A percentile compares a stretch with the other conserved stretches of the same genome.
Conservation (phyloP, 2,888 invertebrate genomes). For the Papilio demoleus region DNA sequence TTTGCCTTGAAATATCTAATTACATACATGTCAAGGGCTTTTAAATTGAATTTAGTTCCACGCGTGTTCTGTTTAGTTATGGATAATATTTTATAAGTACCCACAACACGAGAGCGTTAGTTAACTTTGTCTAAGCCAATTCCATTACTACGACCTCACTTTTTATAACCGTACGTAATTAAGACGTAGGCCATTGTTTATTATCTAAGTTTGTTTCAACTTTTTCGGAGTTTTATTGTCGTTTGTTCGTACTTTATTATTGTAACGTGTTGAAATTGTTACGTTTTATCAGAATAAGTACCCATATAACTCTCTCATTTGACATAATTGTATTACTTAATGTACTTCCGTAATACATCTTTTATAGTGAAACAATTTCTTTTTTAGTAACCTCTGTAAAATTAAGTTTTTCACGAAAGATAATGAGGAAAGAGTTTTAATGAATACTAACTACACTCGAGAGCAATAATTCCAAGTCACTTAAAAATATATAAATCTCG, state of each 20-base stretch:
- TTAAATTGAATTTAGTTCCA: conserved; percentile 28
- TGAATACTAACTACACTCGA: too few species aligned
- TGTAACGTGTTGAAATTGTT: conserved; percentile 25
- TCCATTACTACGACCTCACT: conserved; percentile 31
- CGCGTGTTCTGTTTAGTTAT: conserved; percentile 29
- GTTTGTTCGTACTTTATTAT: conserved; percentile 24
- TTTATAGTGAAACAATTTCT: neutral
- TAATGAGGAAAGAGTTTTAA: too few species aligned
- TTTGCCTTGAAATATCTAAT: conserved; percentile 6
- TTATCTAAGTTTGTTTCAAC: conserved; percentile 33
- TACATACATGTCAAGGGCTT: conserved; percentile 28
- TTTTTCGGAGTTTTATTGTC: conserved; percentile 22
- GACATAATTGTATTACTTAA: conserved; percentile 10
- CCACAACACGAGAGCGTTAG: conserved; percentile 9
- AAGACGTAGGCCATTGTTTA: conserved; percentile 33
- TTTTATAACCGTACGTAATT: conserved; percentile 38
- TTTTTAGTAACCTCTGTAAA: neutral
- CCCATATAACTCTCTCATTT: too few species aligned
- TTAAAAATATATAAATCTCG: too few species aligned
- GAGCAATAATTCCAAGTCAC: too few species aligned
- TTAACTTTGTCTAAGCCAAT: conserved; percentile 21
- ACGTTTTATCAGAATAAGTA: conserved; percentile 34
- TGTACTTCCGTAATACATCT: conserved; percentile 7
- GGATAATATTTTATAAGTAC: conserved; percentile 22
- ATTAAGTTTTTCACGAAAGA: neutral